phyloP scores from a whole-genome alignment of 2,888 invertebrate species.

The Drosophila yooni region DNA sequence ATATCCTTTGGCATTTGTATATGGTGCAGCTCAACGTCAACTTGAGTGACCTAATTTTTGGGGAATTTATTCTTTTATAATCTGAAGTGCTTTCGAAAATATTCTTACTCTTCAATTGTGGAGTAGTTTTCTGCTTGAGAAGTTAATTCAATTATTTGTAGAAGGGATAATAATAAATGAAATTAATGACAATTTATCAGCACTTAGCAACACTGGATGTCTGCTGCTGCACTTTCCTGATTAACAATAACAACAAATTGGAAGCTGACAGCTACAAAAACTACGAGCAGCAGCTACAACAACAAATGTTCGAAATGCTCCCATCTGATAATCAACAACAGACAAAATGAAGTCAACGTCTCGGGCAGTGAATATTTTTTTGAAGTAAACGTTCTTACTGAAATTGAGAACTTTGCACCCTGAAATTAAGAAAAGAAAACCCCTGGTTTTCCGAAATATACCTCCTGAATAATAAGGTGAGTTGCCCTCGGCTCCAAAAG shows the following conservation, averaged over 20 bases:
- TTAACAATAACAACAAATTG: conserved; percentile 66
- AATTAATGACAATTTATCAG: conserved; percentile 8
- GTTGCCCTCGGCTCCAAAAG: not conserved
- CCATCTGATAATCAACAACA: conserved; percentile 57
- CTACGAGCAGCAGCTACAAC: conserved; percentile 35
- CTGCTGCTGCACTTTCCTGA: conserved; percentile 52
- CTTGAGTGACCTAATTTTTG: conserved; percentile 4
- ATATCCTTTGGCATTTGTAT: conserved; percentile 8
- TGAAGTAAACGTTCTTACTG: conserved; percentile 21
- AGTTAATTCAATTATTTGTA: not conserved
- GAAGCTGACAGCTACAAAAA: conserved; percentile 38
- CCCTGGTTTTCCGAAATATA: not conserved
- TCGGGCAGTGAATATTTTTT: conserved; percentile 71
- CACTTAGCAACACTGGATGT: conserved; percentile 18
- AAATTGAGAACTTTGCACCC: not conserved
- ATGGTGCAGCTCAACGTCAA: not conserved
- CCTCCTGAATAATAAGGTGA: not conserved
- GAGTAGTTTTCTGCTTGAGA: not conserved
- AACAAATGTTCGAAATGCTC: conserved; percentile 56
- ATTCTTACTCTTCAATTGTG: not conserved
- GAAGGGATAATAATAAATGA: not conserved
- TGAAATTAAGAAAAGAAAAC: not conserved
- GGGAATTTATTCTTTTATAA: not conserved
- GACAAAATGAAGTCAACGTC: conserved; percentile 73
- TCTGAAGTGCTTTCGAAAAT: not conserved